Conservation (phyloP, 2,888 invertebrate species). For the Harpagoxenus sublaevis region DNA sequence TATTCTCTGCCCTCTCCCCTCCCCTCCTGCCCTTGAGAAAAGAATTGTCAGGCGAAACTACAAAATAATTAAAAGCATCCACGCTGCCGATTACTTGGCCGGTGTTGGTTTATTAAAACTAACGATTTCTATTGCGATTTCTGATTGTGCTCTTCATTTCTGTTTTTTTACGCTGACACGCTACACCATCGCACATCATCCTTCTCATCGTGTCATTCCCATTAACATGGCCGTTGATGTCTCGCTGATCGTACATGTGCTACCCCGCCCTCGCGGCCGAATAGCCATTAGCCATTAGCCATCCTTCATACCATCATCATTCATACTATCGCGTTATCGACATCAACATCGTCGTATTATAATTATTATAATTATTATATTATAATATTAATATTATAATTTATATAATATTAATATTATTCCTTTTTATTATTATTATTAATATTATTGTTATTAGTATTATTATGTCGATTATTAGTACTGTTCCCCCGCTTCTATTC, state of each 20-base stretch:
- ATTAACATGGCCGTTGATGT: constrained; percentile 53
- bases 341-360: constrained; percentile 18
- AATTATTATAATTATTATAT: constrained; percentile 40
- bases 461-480: constrained; percentile 54
- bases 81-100: constrained; percentile 30
- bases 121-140: constrained; percentile 76
- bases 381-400: constrained; percentile 54
- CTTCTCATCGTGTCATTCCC: constrained; percentile 50
- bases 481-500: constrained; percentile 33
- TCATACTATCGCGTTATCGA: background rate
- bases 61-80: constrained; percentile 66
- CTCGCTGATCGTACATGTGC: constrained; percentile 35
- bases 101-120: constrained; percentile 72
- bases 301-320: constrained; percentile 45
- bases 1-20: constrained; percentile 50
- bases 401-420: constrained; percentile 51
- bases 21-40: background rate
- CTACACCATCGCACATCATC: constrained; percentile 4
- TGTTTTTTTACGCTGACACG: constrained; percentile 63
- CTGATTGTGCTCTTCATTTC: constrained; percentile 74
- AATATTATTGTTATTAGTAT: constrained; percentile 61
- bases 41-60: constrained; percentile 57
- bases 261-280: background rate
- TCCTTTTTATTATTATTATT: constrained; percentile 41
- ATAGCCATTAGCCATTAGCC: background rate